Evolutionary conservation across 2,797 vertebrate genomes (phyloP).

Genomic region (Brotula barbata): DNA sequence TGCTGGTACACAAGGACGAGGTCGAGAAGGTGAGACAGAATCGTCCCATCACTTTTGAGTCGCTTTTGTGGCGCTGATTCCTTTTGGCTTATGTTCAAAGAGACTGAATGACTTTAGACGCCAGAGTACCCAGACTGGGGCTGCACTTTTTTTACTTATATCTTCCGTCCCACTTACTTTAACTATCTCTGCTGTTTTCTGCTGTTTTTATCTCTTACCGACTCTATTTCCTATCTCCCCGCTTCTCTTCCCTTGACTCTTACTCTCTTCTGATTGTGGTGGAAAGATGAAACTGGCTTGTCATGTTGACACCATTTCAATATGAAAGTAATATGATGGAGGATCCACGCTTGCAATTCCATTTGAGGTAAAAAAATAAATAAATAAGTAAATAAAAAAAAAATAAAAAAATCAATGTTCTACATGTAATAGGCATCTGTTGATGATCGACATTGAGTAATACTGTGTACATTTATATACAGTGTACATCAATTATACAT

Average conservation of each 20-base stretch:
- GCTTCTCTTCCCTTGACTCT: neutral
- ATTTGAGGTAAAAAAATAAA: conserved; percentile 6
- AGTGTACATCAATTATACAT: no score
- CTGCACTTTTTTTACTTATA: conserved; percentile 49
- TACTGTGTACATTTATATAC: no score
- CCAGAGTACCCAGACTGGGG: conserved; percentile 61
- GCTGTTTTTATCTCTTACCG: neutral
- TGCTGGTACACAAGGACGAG: conserved; percentile 14
- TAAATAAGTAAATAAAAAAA: no score
- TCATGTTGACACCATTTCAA: conserved; percentile 46
- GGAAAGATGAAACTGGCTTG: conserved; percentile 31
- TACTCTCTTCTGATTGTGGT: conserved; percentile 30
- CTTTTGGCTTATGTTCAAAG: conserved; percentile 62
- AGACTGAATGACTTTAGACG: conserved; percentile 47
- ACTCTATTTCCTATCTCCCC: conserved; percentile 9
- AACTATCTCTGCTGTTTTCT: conserved; percentile 26
- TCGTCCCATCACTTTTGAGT: conserved; percentile 46
- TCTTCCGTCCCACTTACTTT: conserved; percentile 23
- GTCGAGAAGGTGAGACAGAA: conserved; percentile 52
- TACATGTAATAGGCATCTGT: no score
- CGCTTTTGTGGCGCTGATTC: conserved; percentile 51
- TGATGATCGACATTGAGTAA: no score
- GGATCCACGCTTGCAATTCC: conserved; percentile 16
- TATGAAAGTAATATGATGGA: conserved; percentile 34
- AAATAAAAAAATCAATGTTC: no score